Percentiles rank a stretch among this genome's conserved stretches.
These are phyloP conservation scores for Dryobotodes eremita DNA, from an alignment of 2,888 invertebrate genomes.

Conservation along the genomic window DNA sequence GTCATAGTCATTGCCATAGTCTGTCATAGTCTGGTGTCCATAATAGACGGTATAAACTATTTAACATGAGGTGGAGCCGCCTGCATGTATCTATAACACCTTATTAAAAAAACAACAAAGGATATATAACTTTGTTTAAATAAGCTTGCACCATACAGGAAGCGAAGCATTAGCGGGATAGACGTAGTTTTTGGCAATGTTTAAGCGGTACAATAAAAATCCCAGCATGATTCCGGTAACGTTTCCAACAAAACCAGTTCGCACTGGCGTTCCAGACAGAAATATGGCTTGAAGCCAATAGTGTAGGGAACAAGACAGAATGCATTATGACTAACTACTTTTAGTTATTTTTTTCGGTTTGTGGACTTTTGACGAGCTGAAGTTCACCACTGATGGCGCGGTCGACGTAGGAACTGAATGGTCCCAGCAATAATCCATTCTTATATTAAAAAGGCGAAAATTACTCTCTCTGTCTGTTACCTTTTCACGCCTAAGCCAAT, in stretches of 20 bases:
- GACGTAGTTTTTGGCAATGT: slow-evolving; percentile 20
- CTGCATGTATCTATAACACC: too few relatives aligned
- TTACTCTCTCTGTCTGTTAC: background rate
- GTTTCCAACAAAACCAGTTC: slow-evolving; percentile 17
- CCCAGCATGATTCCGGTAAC: slow-evolving; percentile 31
- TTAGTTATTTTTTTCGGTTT: background rate
- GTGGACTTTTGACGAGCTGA: background rate
- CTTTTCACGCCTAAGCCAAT: background rate
- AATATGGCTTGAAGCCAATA: slow-evolving; percentile 38
- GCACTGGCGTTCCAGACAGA: slow-evolving; percentile 8
- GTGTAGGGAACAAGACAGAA: slow-evolving; percentile 3
- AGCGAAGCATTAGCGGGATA: too few relatives aligned
- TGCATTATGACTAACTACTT: slow-evolving; percentile 20
- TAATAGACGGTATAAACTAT: too few relatives aligned
- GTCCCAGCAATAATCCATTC: background rate
- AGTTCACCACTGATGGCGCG: background rate
- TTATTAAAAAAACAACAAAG: too few relatives aligned
- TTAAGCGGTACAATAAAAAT: slow-evolving; percentile 38
- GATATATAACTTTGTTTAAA: too few relatives aligned
- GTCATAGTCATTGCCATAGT: too few relatives aligned
- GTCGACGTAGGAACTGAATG: too few relatives aligned
- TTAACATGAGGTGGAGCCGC: too few relatives aligned
- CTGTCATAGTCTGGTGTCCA: too few relatives aligned
- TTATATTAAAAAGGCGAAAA: background rate
- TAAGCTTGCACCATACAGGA: too few relatives aligned